phyloP scores from a whole-genome alignment of 1,140 invertebrate species.

The Orchesella cincta region DNA sequence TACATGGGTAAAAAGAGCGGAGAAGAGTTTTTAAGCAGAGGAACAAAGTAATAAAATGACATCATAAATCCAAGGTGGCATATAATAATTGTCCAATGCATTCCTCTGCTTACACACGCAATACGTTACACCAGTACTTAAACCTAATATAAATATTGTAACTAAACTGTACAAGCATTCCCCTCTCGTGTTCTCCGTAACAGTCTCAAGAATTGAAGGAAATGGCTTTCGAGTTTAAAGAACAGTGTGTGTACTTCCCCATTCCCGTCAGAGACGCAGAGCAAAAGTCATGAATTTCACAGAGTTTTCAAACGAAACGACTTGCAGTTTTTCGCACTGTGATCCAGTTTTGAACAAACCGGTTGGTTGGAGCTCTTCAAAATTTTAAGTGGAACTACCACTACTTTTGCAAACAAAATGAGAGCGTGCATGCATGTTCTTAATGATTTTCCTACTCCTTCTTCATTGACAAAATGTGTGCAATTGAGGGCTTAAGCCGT shows the following conservation, averaged over 20 bases:
- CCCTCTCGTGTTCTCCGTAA: too few relatives aligned
- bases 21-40: too few relatives aligned
- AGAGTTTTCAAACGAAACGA: neutral
- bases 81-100: constrained; percentile 28
- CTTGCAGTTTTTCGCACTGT: neutral
- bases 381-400: neutral
- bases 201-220: too few relatives aligned
- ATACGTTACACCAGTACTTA: too few relatives aligned
- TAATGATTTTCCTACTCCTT: neutral
- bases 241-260: too few relatives aligned
- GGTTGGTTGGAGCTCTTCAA: too few relatives aligned
- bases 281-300: neutral
- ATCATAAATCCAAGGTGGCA: constrained; percentile 27
- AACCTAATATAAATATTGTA: too few relatives aligned
- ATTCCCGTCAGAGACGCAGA: too few relatives aligned
- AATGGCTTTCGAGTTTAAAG: too few relatives aligned
- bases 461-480: neutral
- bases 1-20: too few relatives aligned
- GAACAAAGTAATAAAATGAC: constrained; percentile 25
- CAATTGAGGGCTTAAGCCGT: too few relatives aligned
- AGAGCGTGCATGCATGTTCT: neutral
- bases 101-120: constrained; percentile 7
- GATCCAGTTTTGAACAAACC: neutral
- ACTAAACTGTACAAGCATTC: too few relatives aligned
- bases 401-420: neutral